A percentile compares a stretch with the other conserved stretches of the same genome.
These are phyloP conservation scores for Danaus melanippus DNA, from an alignment of 1,140 invertebrate species.

Conservation along the genomic window DNA sequence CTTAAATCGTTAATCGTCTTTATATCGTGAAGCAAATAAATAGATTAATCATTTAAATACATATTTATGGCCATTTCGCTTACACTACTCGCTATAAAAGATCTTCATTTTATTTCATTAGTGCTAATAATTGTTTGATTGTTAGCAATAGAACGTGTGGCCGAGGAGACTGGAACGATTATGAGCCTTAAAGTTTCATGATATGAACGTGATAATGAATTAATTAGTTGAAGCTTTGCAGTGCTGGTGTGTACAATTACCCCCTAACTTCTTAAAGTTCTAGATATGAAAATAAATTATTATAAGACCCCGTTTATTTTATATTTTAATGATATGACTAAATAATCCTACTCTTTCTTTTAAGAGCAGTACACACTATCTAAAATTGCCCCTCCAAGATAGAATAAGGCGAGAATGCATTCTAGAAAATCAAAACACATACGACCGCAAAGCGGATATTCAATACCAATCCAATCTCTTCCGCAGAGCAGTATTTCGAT, in stretches of 20 bases:
- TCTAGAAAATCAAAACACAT: slow-evolving; percentile 26
- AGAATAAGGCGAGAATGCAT: slow-evolving; percentile 25
- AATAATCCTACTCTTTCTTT: slow-evolving; percentile 3
- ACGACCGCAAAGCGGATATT: slow-evolving; percentile 18
- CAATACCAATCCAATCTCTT: slow-evolving; percentile 22
- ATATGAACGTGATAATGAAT: slow-evolving; percentile 30
- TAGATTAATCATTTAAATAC: no score
- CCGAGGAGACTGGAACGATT: slow-evolving; percentile 14
- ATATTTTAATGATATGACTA: not conserved
- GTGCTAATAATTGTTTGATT: not conserved
- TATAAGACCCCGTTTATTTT: not conserved
- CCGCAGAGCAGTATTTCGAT: not conserved
- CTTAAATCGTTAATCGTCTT: no score
- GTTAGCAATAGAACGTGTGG: slow-evolving; percentile 14
- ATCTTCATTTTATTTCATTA: no score
- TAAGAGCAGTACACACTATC: slow-evolving; percentile 14
- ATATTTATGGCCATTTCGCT: no score
- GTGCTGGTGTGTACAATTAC: no score
- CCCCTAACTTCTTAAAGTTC: no score
- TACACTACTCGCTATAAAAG: no score
- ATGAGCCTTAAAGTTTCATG: slow-evolving; percentile 24
- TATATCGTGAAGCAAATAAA: no score
- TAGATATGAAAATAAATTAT: no score
- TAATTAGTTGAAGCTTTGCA: slow-evolving; percentile 12
- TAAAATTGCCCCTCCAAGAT: slow-evolving; percentile 20